phyloP scores from a whole-genome alignment of 37 sponge, comb jelly and placozoan species.

The Aphrocallistes beatrix region DNA sequence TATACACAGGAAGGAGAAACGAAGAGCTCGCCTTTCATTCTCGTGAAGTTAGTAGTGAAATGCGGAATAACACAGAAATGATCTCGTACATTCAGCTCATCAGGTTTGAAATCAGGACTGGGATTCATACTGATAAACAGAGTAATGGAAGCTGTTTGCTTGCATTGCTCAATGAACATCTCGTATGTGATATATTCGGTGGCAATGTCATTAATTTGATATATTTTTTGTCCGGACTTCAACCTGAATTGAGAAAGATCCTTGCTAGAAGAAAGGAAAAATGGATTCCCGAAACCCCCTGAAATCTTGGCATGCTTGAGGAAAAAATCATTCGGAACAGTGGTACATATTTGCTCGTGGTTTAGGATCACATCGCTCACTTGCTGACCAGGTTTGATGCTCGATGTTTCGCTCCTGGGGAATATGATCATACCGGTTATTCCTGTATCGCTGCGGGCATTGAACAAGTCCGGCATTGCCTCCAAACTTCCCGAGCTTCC shows the following conservation, averaged over 20 bases:
- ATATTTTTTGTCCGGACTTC: background rate
- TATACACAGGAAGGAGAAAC: background rate
- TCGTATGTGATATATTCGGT: background rate
- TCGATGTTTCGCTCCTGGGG: background rate
- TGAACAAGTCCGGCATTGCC: background rate
- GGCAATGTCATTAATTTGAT: background rate
- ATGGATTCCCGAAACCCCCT: background rate
- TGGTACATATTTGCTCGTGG: background rate
- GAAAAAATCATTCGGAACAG: background rate
- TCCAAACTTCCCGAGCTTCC: no score
- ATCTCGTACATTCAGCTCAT: background rate
- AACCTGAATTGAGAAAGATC: background rate
- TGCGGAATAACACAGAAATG: constrained; percentile 11
- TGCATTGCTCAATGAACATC: constrained; percentile 4
- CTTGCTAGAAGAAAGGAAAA: background rate
- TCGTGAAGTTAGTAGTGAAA: background rate
- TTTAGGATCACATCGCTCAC: background rate
- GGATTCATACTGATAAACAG: background rate
- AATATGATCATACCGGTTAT: background rate
- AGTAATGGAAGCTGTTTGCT: background rate
- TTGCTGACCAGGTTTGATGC: background rate
- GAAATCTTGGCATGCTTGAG: background rate
- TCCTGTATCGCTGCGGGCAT: background rate
- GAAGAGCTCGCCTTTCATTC: background rate
- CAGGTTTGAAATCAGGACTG: background rate